Evolutionary conservation across 2,113 vertebrate genomes (phyloP).

Genomic region (Aramus guarauna): DNA sequence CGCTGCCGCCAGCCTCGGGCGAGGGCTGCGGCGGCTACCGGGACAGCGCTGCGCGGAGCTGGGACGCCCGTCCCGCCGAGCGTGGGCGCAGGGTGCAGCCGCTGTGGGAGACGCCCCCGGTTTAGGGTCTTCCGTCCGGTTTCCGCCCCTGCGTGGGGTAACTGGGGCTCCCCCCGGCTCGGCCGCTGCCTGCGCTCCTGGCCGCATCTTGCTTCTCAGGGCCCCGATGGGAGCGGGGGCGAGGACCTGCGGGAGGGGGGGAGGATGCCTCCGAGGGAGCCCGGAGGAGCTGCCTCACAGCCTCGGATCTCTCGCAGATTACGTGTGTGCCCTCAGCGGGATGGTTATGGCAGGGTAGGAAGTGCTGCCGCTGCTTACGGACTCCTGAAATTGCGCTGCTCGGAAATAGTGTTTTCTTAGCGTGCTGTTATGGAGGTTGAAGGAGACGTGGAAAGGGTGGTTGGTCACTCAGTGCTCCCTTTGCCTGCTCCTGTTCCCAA

Average conservation of each 20-base stretch:
- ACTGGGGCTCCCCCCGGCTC: background rate
- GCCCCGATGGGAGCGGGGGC: background rate
- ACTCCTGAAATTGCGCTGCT: fast-evolving
- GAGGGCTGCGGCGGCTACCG: too few species aligned
- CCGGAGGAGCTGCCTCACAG: fast-evolving
- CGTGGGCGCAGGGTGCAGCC: background rate
- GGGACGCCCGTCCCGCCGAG: background rate
- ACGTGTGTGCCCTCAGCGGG: background rate
- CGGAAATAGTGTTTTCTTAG: fast-evolving
- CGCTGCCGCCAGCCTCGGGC: background rate
- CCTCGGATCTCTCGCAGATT: background rate
- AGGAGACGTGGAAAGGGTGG: background rate
- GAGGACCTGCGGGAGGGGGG: too few species aligned
- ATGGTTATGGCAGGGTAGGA: too few species aligned
- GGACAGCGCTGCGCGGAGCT: background rate
- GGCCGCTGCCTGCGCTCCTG: too few species aligned
- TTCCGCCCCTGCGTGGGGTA: background rate
- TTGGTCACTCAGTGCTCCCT: fast-evolving
- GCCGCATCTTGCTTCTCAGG: too few species aligned
- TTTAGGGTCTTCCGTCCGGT: background rate
- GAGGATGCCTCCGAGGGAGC: background rate
- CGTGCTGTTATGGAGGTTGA: fast-evolving
- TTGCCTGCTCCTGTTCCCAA: too few species aligned
- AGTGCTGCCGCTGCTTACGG: background rate
- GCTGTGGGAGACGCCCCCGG: background rate